Evolutionary conservation across 2,113 vertebrate species (phyloP).

Genomic region (Pelecanus crispus): DNA sequence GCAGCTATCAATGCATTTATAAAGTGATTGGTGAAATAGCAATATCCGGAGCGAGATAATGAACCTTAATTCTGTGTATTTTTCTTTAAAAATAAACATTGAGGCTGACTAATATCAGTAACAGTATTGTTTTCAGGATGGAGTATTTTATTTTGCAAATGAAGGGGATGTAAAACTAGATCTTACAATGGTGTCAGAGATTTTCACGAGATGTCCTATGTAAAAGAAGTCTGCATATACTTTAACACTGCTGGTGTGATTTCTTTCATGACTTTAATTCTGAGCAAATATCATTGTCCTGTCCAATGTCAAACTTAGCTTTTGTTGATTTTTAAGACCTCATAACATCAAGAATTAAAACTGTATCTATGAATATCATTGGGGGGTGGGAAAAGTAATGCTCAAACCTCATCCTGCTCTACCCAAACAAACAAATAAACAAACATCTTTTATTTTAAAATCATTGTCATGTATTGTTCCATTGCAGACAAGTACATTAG

Average conservation of each 20-base stretch:
- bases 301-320: background rate
- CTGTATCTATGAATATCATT: background rate
- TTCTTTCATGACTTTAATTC: background rate
- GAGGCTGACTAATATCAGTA: background rate
- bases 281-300: background rate
- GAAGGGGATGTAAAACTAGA: background rate
- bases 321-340: background rate
- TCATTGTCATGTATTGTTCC: background rate
- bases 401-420: background rate
- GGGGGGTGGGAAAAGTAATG: background rate
- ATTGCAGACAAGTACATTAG: background rate
- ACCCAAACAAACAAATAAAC: background rate
- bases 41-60: background rate
- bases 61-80: background rate
- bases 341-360: background rate
- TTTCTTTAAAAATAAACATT: background rate
- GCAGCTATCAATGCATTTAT: background rate
- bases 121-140: background rate
- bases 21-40: background rate
- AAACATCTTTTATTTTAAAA: background rate
- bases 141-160: background rate
- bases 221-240: background rate
- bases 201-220: background rate
- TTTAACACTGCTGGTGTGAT: background rate
- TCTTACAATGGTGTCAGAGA: background rate